Percentiles rank a stretch among this genome's conserved stretches.
Evolutionary conservation across 2,113 vertebrate species (phyloP).

Genomic region (Turdus rufiventris): DNA sequence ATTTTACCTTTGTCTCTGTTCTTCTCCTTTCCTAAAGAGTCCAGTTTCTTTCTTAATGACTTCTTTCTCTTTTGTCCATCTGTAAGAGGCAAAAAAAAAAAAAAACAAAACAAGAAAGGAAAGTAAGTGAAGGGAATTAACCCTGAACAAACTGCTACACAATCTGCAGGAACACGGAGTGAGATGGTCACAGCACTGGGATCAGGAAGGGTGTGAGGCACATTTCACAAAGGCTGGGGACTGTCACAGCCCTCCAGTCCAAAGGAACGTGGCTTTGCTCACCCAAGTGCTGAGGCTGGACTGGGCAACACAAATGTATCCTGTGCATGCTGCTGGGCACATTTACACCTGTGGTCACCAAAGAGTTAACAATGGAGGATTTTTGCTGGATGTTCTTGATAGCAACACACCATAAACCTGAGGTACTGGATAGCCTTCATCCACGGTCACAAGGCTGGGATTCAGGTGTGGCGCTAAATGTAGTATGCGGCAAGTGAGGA

Average conservation of each 20-base stretch:
- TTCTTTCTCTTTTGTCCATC: constrained; percentile 96
- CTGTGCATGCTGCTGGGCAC: not conserved
- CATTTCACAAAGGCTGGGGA: not conserved
- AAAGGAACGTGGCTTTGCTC: not conserved
- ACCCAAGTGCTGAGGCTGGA: not conserved
- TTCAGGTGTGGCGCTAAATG: not conserved
- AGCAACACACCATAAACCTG: not conserved
- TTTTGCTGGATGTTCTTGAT: not conserved
- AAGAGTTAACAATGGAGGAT: not conserved
- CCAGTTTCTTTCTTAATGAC: constrained; percentile 92
- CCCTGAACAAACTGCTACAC: not conserved
- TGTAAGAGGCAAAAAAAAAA: constrained; percentile 58
- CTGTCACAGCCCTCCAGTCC: not conserved
- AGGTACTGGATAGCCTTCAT: not conserved
- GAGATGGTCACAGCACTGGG: not conserved
- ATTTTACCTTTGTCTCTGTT: constrained; percentile 93
- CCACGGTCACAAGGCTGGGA: not conserved
- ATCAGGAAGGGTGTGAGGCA: not conserved
- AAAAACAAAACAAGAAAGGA: not conserved
- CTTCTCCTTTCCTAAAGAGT: constrained; percentile 95
- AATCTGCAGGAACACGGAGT: not conserved
- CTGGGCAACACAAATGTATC: not conserved
- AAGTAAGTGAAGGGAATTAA: not conserved
- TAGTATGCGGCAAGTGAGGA: not conserved
- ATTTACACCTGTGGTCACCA: accelerated